These are phyloP conservation scores for Bombus superbus DNA, from an alignment of 1,140 invertebrate genomes.

Conservation along the genomic window DNA sequence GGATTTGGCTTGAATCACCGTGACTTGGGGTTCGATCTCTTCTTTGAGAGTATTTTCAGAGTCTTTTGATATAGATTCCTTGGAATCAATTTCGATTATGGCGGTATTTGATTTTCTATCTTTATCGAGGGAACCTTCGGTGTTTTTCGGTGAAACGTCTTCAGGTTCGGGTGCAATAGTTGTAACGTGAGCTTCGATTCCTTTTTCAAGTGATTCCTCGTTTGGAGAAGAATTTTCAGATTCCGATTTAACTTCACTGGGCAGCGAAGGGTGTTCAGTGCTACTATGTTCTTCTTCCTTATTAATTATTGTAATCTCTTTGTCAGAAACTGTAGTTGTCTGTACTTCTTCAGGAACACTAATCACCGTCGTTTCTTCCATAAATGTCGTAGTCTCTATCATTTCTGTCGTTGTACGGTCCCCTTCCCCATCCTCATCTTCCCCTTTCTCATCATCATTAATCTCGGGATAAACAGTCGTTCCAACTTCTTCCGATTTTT, in stretches of 20 bases:
- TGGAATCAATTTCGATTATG: background rate
- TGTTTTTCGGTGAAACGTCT: background rate
- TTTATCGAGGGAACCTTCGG: background rate
- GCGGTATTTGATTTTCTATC: background rate
- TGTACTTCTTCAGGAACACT: slow-evolving; percentile 12
- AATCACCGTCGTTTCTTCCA: slow-evolving; percentile 9
- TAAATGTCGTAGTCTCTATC: slow-evolving; percentile 29
- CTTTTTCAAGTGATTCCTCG: background rate
- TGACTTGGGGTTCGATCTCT: background rate
- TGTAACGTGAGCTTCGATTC: background rate
- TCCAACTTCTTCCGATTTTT: background rate
- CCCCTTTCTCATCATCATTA: background rate
- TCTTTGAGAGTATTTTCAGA: background rate
- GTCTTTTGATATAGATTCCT: background rate
- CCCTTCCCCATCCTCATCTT: slow-evolving; percentile 10
- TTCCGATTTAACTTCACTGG: background rate
- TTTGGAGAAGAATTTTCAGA: background rate
- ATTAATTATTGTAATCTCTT: background rate
- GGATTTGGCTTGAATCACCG: background rate
- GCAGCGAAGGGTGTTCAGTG: background rate
- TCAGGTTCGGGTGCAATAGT: background rate
- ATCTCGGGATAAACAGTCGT: background rate
- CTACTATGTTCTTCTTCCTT: slow-evolving; percentile 1
- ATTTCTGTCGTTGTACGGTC: slow-evolving; percentile 14
- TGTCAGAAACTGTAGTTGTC: background rate